Conservation (phyloP, 2,797 vertebrate genomes). For the Parauchenoglanis punctatus region DNA sequence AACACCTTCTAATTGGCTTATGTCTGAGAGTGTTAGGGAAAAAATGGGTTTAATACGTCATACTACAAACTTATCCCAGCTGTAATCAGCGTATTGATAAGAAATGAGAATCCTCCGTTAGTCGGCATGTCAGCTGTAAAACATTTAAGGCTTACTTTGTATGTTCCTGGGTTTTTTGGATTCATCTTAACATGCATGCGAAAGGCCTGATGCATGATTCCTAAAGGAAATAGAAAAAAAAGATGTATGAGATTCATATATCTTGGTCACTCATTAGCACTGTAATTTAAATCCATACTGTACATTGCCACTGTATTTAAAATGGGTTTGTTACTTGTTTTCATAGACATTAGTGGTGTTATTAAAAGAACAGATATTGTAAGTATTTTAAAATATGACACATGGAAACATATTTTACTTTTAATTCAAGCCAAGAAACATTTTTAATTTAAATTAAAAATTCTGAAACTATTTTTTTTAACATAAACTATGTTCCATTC, state of each 20-base stretch:
- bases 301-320: background rate
- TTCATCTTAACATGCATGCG: background rate
- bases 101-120: background rate
- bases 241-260: background rate
- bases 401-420: background rate
- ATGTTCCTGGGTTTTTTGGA: background rate
- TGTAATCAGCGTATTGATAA: background rate
- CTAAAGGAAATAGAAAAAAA: background rate
- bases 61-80: background rate
- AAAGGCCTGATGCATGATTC: background rate
- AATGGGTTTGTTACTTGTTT: too few relatives aligned
- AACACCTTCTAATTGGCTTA: background rate
- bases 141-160: background rate
- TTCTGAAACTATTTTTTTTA: background rate
- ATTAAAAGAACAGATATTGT: background rate
- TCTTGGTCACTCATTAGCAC: background rate
- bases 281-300: background rate
- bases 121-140: background rate
- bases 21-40: too few relatives aligned
- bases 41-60: background rate
- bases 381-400: background rate
- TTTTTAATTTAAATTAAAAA: background rate
- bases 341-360: background rate
- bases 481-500: background rate
- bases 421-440: background rate